Conservation (phyloP, 2,888 invertebrate genomes). For the Lamellibrachia satsuma region DNA sequence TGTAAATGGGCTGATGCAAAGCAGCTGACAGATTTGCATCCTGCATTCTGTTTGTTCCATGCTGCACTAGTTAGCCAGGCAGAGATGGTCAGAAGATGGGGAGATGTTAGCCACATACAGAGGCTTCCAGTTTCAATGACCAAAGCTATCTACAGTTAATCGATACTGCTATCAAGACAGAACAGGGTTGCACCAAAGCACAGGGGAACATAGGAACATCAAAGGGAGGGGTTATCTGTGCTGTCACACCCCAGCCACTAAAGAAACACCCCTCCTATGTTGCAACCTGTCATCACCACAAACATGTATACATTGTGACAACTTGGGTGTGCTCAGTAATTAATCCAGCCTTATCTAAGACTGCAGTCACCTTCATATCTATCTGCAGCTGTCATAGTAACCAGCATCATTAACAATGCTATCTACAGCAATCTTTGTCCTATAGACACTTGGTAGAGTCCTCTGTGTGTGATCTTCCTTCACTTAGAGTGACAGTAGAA, state of each 20-base stretch:
- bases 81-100: background rate
- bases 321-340: background rate
- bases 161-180: background rate
- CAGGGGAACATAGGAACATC: background rate
- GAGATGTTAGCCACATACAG: background rate
- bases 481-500: slow-evolving; percentile 17
- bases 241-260: background rate
- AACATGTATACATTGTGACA: background rate
- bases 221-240: background rate
- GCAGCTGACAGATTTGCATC: slow-evolving; percentile 5
- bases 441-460: background rate
- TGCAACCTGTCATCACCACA: background rate
- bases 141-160: background rate
- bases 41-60: background rate
- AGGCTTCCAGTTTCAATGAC: background rate
- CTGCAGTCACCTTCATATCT: background rate
- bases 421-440: background rate
- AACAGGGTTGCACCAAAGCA: background rate
- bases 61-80: background rate
- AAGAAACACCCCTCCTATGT: background rate
- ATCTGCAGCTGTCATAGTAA: background rate
- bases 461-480: background rate
- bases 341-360: background rate
- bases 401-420: background rate
- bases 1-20: slow-evolving; percentile 7